phyloP scores from a whole-genome alignment of 2,888 invertebrate genomes.

The Schizaphis graminum region DNA sequence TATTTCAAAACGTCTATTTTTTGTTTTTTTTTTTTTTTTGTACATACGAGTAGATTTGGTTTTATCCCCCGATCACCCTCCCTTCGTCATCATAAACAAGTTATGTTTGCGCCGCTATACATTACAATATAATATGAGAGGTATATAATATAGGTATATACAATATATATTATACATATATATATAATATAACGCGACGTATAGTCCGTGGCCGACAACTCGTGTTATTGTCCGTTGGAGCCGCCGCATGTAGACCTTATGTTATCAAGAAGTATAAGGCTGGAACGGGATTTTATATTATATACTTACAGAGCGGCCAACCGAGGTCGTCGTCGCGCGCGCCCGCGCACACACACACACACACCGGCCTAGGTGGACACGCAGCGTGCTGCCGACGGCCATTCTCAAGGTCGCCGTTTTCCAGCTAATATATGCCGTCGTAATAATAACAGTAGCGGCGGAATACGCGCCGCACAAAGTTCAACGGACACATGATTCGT shows the following conservation, averaged over 20 bases:
- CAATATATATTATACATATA: no score
- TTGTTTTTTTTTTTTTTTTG: no score
- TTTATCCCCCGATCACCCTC: no score
- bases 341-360: no score
- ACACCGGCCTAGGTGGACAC: neutral
- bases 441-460: neutral
- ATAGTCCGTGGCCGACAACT: neutral
- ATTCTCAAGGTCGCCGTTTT: conserved; percentile 29
- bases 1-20: no score
- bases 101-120: no score
- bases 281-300: neutral
- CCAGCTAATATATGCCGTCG: neutral
- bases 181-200: neutral
- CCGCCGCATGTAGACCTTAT: neutral
- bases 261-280: neutral
- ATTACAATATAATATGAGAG: no score
- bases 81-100: no score
- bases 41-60: no score
- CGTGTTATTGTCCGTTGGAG: neutral
- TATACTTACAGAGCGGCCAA: neutral
- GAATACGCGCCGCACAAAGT: neutral
- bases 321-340: neutral
- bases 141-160: no score
- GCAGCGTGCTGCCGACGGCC: conserved; percentile 3
- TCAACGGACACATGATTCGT: conserved; percentile 24